Evolutionary conservation across 37 sponge, comb jelly and placozoan species (phyloP).

Genomic region (Axinella damicornis): DNA sequence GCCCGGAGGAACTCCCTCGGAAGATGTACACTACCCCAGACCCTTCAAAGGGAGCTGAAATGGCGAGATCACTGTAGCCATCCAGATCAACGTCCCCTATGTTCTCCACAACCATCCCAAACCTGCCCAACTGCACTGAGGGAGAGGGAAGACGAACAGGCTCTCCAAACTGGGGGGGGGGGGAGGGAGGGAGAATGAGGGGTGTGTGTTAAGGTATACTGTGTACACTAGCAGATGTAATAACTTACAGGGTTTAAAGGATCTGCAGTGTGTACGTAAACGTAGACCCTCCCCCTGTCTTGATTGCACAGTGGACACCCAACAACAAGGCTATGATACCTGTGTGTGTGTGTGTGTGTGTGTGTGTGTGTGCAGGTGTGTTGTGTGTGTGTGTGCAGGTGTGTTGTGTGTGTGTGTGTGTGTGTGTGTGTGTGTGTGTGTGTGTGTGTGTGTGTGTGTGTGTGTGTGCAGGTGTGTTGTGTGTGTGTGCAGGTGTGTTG

Average conservation of each 20-base stretch:
- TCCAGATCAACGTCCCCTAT: conserved; percentile 77
- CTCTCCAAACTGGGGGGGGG: conserved; percentile 12
- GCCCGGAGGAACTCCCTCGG: conserved; percentile 50
- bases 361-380: background rate
- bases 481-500: background rate
- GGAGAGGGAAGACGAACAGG: conserved; percentile 3
- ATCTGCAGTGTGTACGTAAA: conserved; percentile 49
- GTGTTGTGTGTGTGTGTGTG: too few relatives aligned
- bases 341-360: conserved; percentile 7
- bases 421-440: too few relatives aligned
- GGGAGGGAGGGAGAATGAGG: background rate
- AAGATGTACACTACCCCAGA: conserved; percentile 71
- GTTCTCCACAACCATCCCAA: conserved; percentile 65
- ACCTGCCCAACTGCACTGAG: conserved; percentile 15
- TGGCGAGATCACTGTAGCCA: conserved; percentile 76
- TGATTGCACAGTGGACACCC: conserved; percentile 79
- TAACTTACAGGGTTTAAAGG: conserved; percentile 27
- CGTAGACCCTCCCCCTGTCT: conserved; percentile 65
- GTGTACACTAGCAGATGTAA: background rate
- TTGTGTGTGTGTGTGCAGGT: background rate
- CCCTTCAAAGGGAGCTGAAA: conserved; percentile 62
- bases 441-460: too few relatives aligned
- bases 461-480: background rate
- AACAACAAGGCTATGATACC: conserved; percentile 71
- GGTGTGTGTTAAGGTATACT: background rate